A percentile compares a stretch with the other conserved stretches of the same genome.
Evolutionary conservation across 2,888 invertebrate genomes (phyloP).

Genomic region (Orthosia gracilis): DNA sequence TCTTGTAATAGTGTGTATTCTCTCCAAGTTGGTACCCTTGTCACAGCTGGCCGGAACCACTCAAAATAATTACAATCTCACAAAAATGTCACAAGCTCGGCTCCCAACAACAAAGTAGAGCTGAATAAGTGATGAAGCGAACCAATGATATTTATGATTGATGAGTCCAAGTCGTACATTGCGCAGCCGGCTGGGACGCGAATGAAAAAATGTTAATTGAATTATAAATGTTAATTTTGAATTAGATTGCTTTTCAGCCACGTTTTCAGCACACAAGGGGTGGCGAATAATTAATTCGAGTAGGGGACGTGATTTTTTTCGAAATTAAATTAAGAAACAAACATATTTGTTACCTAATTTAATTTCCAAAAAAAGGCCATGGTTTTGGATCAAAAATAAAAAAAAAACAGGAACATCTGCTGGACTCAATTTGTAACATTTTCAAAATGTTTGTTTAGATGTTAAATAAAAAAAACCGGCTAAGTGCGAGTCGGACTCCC

Average conservation of each 20-base stretch:
- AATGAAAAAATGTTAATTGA: conserved; percentile 64
- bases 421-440: no score
- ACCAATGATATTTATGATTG: conserved; percentile 75
- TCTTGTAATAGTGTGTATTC: conserved; percentile 56
- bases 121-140: conserved; percentile 76
- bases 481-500: no score
- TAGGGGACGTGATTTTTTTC: not conserved
- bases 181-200: conserved; percentile 61
- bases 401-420: no score
- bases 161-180: conserved; percentile 69
- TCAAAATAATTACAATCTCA: conserved; percentile 82
- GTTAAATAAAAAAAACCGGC: no score
- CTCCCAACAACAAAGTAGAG: conserved; percentile 68
- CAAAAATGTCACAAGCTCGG: conserved; percentile 75
- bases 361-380: not conserved
- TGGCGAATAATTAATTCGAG: conserved; percentile 23
- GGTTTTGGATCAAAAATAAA: not conserved
- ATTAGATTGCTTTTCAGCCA: conserved; percentile 43
- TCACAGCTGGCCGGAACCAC: conserved; percentile 79
- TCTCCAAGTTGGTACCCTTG: conserved; percentile 65
- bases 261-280: conserved; percentile 23
- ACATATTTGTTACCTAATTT: not conserved
- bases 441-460: no score
- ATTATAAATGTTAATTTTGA: conserved; percentile 55
- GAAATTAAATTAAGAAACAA: not conserved